Evolutionary conservation across 2,797 vertebrate genomes (phyloP).

Genomic region (Melanotaenia nigrans): DNA sequence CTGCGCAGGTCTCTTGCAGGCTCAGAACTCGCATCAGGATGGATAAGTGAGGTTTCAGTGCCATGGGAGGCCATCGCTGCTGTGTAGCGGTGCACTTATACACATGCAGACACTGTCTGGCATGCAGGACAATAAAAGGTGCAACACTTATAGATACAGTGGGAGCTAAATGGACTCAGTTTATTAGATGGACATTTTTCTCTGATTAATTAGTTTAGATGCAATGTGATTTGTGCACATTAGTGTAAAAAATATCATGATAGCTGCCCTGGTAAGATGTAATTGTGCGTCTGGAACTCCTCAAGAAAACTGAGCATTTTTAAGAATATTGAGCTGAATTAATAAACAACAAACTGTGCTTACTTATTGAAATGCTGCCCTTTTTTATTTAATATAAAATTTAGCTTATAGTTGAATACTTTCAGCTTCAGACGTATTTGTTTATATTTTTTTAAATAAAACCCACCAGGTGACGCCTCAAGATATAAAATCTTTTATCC

Average conservation of each 20-base stretch:
- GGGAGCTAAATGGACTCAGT: slow-evolving; percentile 1
- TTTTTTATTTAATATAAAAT: neutral
- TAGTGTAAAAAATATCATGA: slow-evolving; percentile 36
- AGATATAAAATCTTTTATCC: neutral
- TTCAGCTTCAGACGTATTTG: neutral
- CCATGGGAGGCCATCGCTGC: slow-evolving; percentile 80
- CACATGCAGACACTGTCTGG: slow-evolving; percentile 13
- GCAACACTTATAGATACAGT: neutral
- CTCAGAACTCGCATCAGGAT: slow-evolving; percentile 76
- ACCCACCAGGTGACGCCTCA: neutral
- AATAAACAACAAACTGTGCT: neutral
- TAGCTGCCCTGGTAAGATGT: neutral
- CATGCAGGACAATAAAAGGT: slow-evolving; percentile 30
- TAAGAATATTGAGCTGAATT: neutral
- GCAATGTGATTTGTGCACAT: slow-evolving; percentile 6
- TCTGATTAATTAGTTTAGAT: neutral
- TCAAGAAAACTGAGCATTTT: too few relatives aligned
- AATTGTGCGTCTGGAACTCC: neutral
- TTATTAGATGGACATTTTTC: neutral
- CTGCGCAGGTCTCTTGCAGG: slow-evolving; percentile 41
- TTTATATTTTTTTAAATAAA: neutral
- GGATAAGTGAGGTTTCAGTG: slow-evolving; percentile 65
- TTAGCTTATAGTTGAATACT: neutral
- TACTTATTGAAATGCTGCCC: neutral
- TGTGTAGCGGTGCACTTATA: slow-evolving; percentile 48